Conservation (phyloP, 1,140 invertebrate genomes). For the Temnothorax nylanderi region DNA sequence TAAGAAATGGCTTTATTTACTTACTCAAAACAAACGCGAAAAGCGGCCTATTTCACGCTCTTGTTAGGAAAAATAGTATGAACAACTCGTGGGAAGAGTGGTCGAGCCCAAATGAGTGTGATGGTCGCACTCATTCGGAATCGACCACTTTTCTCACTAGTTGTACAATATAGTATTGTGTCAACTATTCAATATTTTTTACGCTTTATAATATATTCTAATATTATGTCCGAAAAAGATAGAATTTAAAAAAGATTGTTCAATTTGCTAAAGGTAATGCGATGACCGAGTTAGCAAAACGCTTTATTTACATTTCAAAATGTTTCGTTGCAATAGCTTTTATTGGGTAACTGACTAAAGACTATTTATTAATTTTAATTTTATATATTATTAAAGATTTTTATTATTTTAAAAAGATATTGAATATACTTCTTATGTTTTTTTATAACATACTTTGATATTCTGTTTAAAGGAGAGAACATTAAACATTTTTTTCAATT, state of each 20-base stretch:
- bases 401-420: neutral
- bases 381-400: neutral
- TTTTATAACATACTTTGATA: neutral
- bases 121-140: no score
- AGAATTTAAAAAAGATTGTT: neutral
- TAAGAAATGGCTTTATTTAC: no score
- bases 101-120: no score
- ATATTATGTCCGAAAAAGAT: neutral
- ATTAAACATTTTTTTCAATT: neutral
- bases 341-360: neutral
- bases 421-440: neutral
- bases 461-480: neutral
- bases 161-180: no score
- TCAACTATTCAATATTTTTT: neutral
- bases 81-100: no score
- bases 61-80: no score
- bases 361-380: neutral
- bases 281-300: neutral
- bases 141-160: no score
- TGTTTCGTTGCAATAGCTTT: neutral
- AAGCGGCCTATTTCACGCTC: no score
- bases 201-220: neutral
- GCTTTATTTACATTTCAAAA: constrained; percentile 36
- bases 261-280: neutral
- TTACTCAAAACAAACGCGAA: no score